These are phyloP conservation scores for Nycticorax nycticorax DNA, from an alignment of 2,113 vertebrate species.

Conservation along the genomic window DNA sequence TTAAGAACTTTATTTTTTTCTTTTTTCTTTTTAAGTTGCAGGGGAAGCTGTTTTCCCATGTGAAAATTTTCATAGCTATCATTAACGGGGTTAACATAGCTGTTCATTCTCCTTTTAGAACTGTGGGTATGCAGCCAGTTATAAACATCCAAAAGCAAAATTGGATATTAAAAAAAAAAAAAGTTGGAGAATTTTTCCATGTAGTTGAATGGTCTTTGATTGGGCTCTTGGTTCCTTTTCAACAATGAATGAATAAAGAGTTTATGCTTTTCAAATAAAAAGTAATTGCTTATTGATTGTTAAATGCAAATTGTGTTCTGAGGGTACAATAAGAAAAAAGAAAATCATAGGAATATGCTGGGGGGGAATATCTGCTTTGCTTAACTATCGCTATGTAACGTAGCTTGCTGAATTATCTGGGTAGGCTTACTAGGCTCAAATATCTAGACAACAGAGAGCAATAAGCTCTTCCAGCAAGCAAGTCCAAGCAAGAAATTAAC, in stretches of 20 bases:
- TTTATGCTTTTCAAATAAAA: slow-evolving; percentile 7
- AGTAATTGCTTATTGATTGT: slow-evolving; percentile 38
- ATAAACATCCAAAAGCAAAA: not conserved
- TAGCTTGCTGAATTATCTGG: not conserved
- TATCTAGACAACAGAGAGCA: not conserved
- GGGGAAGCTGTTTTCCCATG: not conserved
- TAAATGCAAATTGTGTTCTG: not conserved
- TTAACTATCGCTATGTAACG: not conserved
- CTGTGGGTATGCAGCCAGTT: not conserved
- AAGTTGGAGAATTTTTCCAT: not conserved
- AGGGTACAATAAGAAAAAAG: not conserved
- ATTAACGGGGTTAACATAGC: not conserved
- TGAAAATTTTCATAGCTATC: not conserved
- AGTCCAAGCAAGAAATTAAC: not conserved
- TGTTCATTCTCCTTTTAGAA: slow-evolving; percentile 28
- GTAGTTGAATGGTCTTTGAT: not conserved
- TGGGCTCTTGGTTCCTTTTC: not conserved
- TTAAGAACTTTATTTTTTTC: not conserved
- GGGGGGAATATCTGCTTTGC: not conserved
- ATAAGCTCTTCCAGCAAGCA: not conserved
- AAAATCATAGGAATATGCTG: not conserved
- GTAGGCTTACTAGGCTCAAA: not conserved
- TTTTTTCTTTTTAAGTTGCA: not conserved
- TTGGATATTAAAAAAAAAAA: not conserved
- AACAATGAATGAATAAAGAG: not conserved